Base-by-base conservation (phyloP, 1,140 invertebrate species). In the Helicoverpa armigera region DNA sequence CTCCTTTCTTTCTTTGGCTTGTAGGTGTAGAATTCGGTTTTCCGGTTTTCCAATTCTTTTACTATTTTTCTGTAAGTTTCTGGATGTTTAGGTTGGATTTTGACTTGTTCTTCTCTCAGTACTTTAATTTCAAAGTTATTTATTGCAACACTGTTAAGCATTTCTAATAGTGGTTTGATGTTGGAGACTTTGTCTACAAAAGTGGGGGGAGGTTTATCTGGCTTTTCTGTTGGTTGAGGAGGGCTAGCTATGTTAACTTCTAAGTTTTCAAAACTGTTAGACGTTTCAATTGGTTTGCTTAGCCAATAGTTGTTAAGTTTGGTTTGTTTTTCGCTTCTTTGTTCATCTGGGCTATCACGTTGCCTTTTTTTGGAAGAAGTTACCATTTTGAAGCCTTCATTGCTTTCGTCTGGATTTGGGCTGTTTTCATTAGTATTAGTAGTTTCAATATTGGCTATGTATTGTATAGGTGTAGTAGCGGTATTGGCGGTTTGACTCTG, bases 1-100 rank as follows among this genome's bases (percentile, higher is more conserved):
- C 11, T 48, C 13, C 81, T 50, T 51, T 84, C 83, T 9, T 83
- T 51, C 53, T 84, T 87, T 0, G 81, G 82, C 74, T 79, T 83
- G 48, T 82, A 87, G 0, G 83, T 87, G 18, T 79, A 83, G 16
- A 79, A 84, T 31, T 73, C 70, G 3, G 60, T 63, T 9, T 74
- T 74, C 74, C 51, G 74, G 1, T 14, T 0, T 51, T 65, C 70
- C 9, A 78, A 13, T 69, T 65, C 3, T n/a, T 74, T 29, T 3
- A 74, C 70, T 31, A 74, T 63, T 0, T 31, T 35, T 43, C 48
- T 73, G 16, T 80, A 80, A 16, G 29, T n/a, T 0, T 80, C 79
- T 16, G 56, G 14, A 48, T n/a, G n/a, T 65, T 80, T 80, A 1
- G 69, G 29, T 13, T 80, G 56, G 31, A 80, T 74, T 74, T 67